Evolutionary conservation across 2,113 vertebrate species (phyloP).

Genomic region (Grammomys dolichurus): DNA sequence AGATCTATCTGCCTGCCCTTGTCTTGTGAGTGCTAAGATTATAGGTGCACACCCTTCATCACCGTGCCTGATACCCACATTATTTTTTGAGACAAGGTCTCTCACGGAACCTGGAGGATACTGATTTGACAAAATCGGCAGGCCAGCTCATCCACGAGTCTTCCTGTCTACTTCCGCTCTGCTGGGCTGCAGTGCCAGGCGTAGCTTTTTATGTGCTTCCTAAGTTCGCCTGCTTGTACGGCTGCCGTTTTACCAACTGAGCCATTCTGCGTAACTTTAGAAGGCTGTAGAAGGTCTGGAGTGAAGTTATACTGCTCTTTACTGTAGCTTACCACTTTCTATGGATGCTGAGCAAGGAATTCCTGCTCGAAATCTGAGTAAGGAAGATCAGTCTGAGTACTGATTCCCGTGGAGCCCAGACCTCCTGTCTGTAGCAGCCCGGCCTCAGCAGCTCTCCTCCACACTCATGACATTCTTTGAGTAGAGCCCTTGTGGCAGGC

Average conservation of each 20-base stretch:
- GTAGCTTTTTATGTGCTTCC: neutral
- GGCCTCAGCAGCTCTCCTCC: neutral
- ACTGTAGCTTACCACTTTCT: neutral
- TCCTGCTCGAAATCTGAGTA: neutral
- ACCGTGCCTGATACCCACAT: no score
- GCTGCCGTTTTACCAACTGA: neutral
- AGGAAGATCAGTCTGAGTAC: neutral
- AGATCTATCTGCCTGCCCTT: neutral
- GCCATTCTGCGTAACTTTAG: slow-evolving; percentile 5
- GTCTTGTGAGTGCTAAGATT: no score
- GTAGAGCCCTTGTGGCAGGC: neutral
- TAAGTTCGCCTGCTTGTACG: neutral
- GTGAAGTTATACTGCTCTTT: neutral
- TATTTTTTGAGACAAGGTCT: neutral
- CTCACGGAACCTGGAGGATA: neutral
- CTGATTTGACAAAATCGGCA: neutral
- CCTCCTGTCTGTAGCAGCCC: neutral
- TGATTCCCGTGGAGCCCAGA: fast-evolving
- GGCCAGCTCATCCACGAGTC: no score
- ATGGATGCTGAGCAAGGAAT: neutral
- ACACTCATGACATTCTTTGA: neutral
- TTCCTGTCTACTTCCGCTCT: neutral
- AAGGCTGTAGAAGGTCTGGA: neutral
- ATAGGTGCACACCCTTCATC: neutral
- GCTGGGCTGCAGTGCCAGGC: neutral